Evolutionary conservation across 2,113 vertebrate species (phyloP).

Genomic region (Ariopsis seemanni): DNA sequence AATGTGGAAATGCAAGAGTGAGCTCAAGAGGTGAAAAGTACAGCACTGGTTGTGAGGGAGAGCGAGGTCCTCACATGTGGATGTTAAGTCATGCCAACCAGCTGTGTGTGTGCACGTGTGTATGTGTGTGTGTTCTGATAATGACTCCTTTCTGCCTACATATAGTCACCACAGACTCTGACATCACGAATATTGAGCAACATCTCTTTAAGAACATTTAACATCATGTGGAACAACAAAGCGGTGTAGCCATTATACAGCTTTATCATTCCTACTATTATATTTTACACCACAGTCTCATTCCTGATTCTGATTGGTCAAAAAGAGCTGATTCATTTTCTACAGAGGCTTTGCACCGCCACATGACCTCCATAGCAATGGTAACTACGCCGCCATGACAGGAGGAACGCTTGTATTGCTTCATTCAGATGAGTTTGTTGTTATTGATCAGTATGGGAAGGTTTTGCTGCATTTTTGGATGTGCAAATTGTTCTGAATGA

Average conservation of each 20-base stretch:
- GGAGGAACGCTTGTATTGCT: too few species aligned
- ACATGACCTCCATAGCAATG: neutral
- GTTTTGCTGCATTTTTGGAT: too few species aligned
- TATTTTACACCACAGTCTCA: neutral
- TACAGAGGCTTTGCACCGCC: too few species aligned
- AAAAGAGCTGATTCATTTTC: neutral
- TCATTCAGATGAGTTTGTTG: too few species aligned
- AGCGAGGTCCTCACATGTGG: constrained; percentile 10
- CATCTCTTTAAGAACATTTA: neutral
- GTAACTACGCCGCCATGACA: too few species aligned
- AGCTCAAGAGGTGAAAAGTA: constrained; percentile 27
- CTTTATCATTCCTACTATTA: neutral
- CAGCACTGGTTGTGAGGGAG: constrained; percentile 31
- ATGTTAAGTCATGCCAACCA: constrained; percentile 21
- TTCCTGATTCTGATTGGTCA: neutral
- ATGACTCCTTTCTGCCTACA: neutral
- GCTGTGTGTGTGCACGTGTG: constrained; percentile 13
- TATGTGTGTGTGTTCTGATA: neutral
- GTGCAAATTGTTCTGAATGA: too few species aligned
- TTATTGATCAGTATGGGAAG: too few species aligned
- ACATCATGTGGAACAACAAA: neutral
- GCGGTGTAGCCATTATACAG: neutral
- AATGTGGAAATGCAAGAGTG: neutral
- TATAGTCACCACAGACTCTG: neutral
- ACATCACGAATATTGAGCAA: neutral